These are phyloP conservation scores for Halcyon malimbica DNA, from an alignment of 2,113 vertebrate species.

Conservation along the genomic window DNA sequence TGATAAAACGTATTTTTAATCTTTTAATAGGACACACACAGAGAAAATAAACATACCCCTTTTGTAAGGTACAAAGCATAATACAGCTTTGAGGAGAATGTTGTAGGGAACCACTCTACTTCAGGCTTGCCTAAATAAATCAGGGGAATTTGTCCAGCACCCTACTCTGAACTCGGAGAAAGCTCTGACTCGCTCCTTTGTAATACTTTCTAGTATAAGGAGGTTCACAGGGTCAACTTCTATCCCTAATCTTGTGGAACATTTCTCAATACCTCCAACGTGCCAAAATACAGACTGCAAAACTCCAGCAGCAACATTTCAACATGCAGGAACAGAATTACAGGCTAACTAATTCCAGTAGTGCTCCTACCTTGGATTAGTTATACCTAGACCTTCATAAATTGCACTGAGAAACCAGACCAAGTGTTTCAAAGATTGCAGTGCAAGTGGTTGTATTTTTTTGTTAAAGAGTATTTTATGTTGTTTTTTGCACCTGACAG, in stretches of 20 bases:
- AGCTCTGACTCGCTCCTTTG: neutral
- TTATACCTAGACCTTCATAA: neutral
- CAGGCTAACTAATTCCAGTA: neutral
- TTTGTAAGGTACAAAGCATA: neutral
- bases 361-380: neutral
- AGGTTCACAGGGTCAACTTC: conserved; percentile 41
- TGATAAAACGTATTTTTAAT: neutral
- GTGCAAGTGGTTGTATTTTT: neutral
- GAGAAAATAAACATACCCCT: neutral
- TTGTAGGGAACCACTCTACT: neutral
- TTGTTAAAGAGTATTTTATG: neutral
- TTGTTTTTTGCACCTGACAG: neutral
- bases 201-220: neutral
- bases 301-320: neutral
- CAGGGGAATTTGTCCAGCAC: neutral
- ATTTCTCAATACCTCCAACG: neutral
- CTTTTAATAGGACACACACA: neutral
- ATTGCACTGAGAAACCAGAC: neutral
- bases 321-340: neutral
- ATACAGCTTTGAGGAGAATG: neutral
- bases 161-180: neutral
- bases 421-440: neutral
- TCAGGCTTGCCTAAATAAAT: neutral
- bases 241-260: conserved; percentile 11
- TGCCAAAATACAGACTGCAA: neutral